phyloP scores from a whole-genome alignment of 1,140 invertebrate genomes.

The Arctopsyche grandis region DNA sequence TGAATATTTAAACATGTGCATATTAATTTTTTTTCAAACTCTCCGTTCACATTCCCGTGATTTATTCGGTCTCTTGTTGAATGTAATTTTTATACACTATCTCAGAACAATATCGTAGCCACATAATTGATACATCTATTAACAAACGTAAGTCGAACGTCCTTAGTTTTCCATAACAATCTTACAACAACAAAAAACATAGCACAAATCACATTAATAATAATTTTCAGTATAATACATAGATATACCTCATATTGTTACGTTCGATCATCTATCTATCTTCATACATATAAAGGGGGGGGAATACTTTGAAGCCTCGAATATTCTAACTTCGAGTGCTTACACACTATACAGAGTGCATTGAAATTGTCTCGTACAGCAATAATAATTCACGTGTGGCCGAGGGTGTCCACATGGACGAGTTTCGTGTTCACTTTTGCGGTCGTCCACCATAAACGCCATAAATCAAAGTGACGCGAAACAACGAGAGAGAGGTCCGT shows the following conservation, averaged over 20 bases:
- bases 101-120: conserved; percentile 1
- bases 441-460: conserved; percentile 43
- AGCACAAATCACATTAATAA: too few relatives aligned
- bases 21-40: conserved; percentile 4
- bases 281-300: too few relatives aligned
- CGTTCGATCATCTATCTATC: too few relatives aligned
- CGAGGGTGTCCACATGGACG: conserved; percentile 6
- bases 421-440: conserved; percentile 40
- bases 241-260: too few relatives aligned
- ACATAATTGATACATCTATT: conserved; percentile 38
- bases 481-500: conserved; percentile 10
- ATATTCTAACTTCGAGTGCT: too few relatives aligned
- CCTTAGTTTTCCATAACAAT: too few relatives aligned
- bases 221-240: too few relatives aligned
- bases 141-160: neutral
- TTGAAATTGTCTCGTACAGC: neutral
- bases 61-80: conserved; percentile 21
- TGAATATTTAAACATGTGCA: neutral
- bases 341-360: neutral
- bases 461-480: conserved; percentile 51
- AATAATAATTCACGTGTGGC: conserved; percentile 10
- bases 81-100: conserved; percentile 23
- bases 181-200: too few relatives aligned
- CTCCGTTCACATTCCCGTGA: conserved; percentile 21
- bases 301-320: too few relatives aligned